Base-by-base conservation (phyloP, 2,797 vertebrate genomes). In the Xiphorhynchus erythropygius region DNA sequence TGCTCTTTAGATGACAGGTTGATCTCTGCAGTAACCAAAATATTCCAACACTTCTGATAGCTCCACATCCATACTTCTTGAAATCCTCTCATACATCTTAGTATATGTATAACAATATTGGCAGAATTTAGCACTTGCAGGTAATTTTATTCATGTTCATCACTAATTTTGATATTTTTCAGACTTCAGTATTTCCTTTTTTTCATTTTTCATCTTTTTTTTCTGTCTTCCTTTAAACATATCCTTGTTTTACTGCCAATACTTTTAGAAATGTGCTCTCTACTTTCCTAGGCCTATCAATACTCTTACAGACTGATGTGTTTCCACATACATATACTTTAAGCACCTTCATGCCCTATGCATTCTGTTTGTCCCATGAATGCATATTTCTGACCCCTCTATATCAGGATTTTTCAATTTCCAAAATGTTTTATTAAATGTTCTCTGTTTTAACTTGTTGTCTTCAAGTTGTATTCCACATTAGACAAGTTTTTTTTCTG, bases 311-410 rank as follows among this genome's bases (percentile, higher is more conserved):
- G 32, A 14, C 11, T 37, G 19, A 1, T 14, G 2, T 42, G 9
- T 63, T 73, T 67, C 12, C 28, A 32, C 0, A 0, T 15, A 11
- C 4, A 3, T 62, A 35, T 23, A 6, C 22, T 22, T 33, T 4
- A 32, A 3, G 1, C 5, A 7, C 13, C 5, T 18, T 69, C 2
- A 8, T 23, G 46, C 13, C 13, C 3, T 47, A 9, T 1, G 1
- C 8, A 22, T n/a, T 32, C 25, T 44, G 24, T 33, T 82, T 18
- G 19, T 46, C 19, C 25, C 17, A 14, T 5, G 7, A 65, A 41
- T 27, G 9, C 18, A 8, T 50, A 52, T 70, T 75, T 75, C 35
- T 89, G 41, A 60, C 13, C 14, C 25, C 44, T 53, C 14, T 56
- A 37, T 55, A 27, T 65, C 30, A 46, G 11, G 5, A 23, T 55